Percentiles rank a stretch among this genome's conserved stretches.
Conservation (phyloP, 1,140 invertebrate genomes). For the Eriocheir sinensis region DNA sequence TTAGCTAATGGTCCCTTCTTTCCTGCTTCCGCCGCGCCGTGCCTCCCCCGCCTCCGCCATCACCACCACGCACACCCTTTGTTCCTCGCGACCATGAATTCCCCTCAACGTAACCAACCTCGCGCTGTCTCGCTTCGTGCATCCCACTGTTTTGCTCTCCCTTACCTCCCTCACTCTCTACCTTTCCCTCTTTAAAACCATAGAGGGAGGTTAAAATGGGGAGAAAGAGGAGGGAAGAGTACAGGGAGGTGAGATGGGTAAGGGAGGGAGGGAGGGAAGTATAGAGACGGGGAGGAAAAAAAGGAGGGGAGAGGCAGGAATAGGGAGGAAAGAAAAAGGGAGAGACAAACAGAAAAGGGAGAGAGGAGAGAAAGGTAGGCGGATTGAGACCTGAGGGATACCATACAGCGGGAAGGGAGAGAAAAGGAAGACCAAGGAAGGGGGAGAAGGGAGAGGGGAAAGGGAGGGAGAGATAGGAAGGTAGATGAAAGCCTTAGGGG, state of each 20-base stretch:
- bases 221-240: too few relatives aligned
- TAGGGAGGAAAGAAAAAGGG: neutral
- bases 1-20: conserved; percentile 24
- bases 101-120: neutral
- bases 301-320: neutral
- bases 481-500: too few relatives aligned
- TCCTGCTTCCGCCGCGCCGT: conserved; percentile 8
- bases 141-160: neutral
- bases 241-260: too few relatives aligned
- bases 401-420: too few relatives aligned
- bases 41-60: neutral
- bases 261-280: neutral
- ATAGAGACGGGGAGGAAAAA: neutral
- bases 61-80: neutral
- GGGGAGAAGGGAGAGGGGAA: too few relatives aligned
- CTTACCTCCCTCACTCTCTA: neutral
- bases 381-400: too few relatives aligned
- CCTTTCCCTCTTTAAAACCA: neutral
- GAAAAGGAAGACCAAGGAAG: too few relatives aligned
- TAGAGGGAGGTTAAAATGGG: neutral
- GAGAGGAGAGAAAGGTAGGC: too few relatives aligned
- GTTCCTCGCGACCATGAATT: neutral
- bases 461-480: too few relatives aligned
- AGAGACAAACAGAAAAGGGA: too few relatives aligned
- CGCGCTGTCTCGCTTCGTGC: neutral